Conservation (phyloP, 2,888 invertebrate species). For the Limnephilus auricula region DNA sequence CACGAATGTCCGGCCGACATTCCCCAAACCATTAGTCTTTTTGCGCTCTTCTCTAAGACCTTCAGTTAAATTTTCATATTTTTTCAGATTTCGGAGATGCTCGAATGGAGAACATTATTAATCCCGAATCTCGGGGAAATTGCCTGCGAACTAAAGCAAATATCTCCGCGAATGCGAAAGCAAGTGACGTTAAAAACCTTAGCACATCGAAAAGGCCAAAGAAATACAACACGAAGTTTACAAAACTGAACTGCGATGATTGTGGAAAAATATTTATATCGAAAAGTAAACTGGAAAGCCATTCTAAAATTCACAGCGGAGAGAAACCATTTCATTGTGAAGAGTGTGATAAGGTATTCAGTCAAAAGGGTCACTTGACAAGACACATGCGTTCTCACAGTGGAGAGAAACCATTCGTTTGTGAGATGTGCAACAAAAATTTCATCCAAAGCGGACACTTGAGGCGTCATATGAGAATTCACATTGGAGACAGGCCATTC, state of each 20-base stretch:
- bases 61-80: background rate
- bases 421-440: constrained; percentile 73
- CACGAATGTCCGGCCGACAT: background rate
- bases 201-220: background rate
- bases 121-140: background rate
- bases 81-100: background rate
- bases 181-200: background rate
- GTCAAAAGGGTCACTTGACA: constrained; percentile 67
- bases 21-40: background rate
- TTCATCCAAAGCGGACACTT: constrained; percentile 68
- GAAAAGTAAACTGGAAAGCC: background rate
- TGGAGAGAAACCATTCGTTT: constrained; percentile 72
- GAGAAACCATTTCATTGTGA: background rate
- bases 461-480: background rate
- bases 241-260: background rate
- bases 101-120: background rate
- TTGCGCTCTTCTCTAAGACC: background rate
- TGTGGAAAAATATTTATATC: background rate
- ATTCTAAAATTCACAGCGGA: constrained; percentile 6
- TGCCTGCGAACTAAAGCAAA: background rate
- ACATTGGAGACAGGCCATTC: constrained; percentile 63
- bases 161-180: background rate
- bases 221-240: background rate
- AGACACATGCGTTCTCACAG: constrained; percentile 75
- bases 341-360: background rate